phyloP scores from a whole-genome alignment of 2,888 invertebrate genomes.

The Brenthis hecate region DNA sequence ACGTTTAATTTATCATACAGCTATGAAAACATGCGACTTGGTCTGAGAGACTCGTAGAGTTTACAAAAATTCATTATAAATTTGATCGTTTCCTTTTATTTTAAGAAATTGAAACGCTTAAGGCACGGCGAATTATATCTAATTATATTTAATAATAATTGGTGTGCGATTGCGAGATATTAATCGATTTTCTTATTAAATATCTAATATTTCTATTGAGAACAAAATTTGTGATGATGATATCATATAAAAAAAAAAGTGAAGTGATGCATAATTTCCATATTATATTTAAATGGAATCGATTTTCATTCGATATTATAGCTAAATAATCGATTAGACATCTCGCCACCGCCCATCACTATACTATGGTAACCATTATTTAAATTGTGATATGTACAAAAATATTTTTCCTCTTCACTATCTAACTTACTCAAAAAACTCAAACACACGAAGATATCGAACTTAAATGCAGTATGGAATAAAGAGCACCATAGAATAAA shows the following conservation, averaged over 20 bases:
- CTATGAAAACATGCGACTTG: constrained; percentile 51
- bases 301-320: constrained; percentile 25
- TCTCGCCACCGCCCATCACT: constrained; percentile 8
- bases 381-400: constrained; percentile 82
- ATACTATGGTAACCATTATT: constrained; percentile 75
- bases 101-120: constrained; percentile 80
- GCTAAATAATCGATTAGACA: constrained; percentile 47
- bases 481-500: constrained; percentile 45
- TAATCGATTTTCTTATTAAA: constrained; percentile 40
- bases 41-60: constrained; percentile 58
- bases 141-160: constrained; percentile 54
- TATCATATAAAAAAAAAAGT: background rate
- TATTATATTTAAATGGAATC: background rate
- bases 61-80: constrained; percentile 69
- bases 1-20: constrained; percentile 32
- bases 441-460: constrained; percentile 29
- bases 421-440: constrained; percentile 46
- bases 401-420: constrained; percentile 73
- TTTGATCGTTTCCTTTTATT: constrained; percentile 64
- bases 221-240: constrained; percentile 1
- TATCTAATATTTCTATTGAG: constrained; percentile 28
- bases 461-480: constrained; percentile 41
- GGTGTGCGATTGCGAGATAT: constrained; percentile 16
- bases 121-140: constrained; percentile 80
- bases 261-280: background rate